Base-by-base conservation (phyloP, 2,888 invertebrate genomes). In the Salpingus planirostris region DNA sequence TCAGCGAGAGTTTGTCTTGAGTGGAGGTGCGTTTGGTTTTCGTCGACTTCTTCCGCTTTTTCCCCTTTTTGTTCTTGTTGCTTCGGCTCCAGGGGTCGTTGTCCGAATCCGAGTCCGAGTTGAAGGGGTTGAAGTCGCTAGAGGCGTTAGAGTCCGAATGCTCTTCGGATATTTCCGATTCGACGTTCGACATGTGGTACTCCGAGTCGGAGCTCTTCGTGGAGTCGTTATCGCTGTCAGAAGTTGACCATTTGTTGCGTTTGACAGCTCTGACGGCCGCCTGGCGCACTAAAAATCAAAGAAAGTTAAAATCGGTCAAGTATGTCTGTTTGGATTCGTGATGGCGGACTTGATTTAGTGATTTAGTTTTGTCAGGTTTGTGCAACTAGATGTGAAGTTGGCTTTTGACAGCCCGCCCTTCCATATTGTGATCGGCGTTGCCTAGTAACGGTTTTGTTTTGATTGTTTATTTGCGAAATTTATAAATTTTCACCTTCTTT, bases 51-150 rank as follows among this genome's bases (percentile, higher is more conserved):
- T 62, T 63, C 44, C 62, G 62, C 39, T 59, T 59, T 36, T 57
- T 53, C 33, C 54, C 54, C 35, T 58, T 54, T 34, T 62, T 62
- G 47, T 58, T 54, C 35, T 62, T 62, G 47, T 58, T 60, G 26
- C 56, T 60, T 5, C 64, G 51, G 36, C 58, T 58, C 57, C 57
- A 65, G 31, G 63, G 68, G 73, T 83, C 84, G 48, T 80, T 80
- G 53, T 89, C 88, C 22, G 84, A 83, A 52, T 83, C 83, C 52
- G 78, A 77, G 54, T 82, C 90, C 28, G 77, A 81, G 59, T 83
- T 84, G 56, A 88, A 89, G n/a, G 92, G 93, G 69, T 95, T 93
- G 60, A 89, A 90, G 66, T 90, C 91, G 36, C 83, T 83, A 47
- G 82, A 83, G 33, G 67, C 70, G 46, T 77, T 75, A 41, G 76